phyloP scores from a whole-genome alignment of 2,797 vertebrate species.

The Alcedo atthis region DNA sequence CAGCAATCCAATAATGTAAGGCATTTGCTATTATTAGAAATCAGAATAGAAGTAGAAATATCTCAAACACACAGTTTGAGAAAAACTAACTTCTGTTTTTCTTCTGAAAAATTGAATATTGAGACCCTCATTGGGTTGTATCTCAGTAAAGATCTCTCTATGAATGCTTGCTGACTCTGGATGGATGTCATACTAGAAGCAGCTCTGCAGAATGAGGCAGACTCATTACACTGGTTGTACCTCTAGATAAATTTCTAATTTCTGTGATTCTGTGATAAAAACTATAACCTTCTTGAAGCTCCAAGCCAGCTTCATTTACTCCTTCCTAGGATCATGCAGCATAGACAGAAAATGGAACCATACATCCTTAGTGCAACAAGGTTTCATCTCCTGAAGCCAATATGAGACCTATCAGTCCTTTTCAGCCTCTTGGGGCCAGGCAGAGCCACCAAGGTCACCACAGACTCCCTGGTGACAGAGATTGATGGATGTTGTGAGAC shows the following conservation, averaged over 20 bases:
- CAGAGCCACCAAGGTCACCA: background rate
- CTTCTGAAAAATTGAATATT: background rate
- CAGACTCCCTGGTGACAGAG: background rate
- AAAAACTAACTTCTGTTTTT: background rate
- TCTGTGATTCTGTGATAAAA: background rate
- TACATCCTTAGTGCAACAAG: background rate
- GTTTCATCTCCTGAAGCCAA: background rate
- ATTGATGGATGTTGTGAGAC: accelerated
- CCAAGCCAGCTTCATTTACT: background rate
- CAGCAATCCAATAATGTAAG: background rate
- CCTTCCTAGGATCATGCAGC: background rate
- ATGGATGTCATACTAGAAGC: background rate
- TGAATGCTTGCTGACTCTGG: background rate
- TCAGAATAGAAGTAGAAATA: background rate
- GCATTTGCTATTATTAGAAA: background rate
- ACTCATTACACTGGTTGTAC: background rate
- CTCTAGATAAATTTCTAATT: background rate
- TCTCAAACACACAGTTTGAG: background rate
- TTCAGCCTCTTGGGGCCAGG: background rate
- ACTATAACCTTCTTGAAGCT: background rate
- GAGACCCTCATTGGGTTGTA: background rate
- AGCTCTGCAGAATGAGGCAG: background rate
- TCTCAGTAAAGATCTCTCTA: background rate
- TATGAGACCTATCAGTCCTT: no score
- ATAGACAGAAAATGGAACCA: background rate